Percentiles rank a stretch among this genome's conserved stretches.
Evolutionary conservation across 2,113 vertebrate species (phyloP).

Genomic region (Istiophorus platypterus): DNA sequence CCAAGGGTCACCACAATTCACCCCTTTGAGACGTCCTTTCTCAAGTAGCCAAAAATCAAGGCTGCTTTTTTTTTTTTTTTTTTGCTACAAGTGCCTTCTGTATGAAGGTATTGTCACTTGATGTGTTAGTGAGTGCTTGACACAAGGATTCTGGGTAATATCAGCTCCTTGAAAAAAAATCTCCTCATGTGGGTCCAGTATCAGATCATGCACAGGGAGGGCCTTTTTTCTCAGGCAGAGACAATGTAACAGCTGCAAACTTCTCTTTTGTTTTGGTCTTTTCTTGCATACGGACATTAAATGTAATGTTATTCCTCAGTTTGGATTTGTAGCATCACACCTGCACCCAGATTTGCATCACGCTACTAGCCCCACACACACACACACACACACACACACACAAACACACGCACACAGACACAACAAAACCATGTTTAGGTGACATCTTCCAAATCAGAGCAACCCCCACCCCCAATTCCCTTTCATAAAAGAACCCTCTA

Average conservation of each 20-base stretch:
- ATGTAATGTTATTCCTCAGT: conserved; percentile 21
- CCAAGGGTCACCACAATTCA: conserved; percentile 38
- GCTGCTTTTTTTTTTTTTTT: conserved; percentile 8
- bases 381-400: no score
- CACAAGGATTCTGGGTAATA: conserved; percentile 37
- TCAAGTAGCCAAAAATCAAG: conserved; percentile 53
- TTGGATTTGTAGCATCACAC: conserved; percentile 22
- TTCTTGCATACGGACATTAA: conserved; percentile 15
- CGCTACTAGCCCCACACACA: conserved; percentile 25
- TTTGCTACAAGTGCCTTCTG: background rate
- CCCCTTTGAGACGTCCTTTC: conserved; percentile 26
- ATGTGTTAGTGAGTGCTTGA: conserved; percentile 11
- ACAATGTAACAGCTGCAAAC: conserved; percentile 6
- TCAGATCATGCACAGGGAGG: conserved; percentile 29
- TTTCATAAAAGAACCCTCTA: conserved; percentile 63
- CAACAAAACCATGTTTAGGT: conserved; percentile 58
- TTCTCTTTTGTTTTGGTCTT: background rate
- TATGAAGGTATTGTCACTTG: conserved; percentile 33
- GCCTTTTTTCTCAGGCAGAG: conserved; percentile 2
- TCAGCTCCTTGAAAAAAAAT: conserved; percentile 47
- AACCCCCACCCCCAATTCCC: conserved; percentile 25
- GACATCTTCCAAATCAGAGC: conserved; percentile 63
- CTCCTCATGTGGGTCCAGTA: conserved; percentile 26
- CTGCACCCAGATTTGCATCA: conserved; percentile 55
- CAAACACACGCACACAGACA: no score